Evolutionary conservation across 2,888 invertebrate genomes (phyloP), one percentile per base, ranked within the genome.

Genomic region (Caenorhabditis auriculariae): DNA sequence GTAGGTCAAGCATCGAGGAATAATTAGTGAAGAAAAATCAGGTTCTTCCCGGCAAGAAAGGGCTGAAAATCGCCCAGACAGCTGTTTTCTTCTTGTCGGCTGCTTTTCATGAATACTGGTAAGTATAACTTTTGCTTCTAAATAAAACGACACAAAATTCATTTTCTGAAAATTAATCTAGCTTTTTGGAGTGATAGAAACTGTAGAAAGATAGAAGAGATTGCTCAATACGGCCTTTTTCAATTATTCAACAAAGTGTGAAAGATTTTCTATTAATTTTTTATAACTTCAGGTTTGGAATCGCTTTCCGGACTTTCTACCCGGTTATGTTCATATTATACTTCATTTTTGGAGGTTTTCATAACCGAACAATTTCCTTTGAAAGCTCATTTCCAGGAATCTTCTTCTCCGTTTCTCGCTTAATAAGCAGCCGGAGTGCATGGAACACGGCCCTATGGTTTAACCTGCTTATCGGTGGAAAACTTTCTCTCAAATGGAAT

Each of bases 371-470:
- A 6, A 24, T 27, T 32, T 37, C 23, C 15, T 48, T 6, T 9
- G n/a, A 29, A 27, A 28, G 27, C 23, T 42, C n/a, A 2, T 24
- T 45, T 50, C 39, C 19, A 73, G 74, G 78, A 15, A 67, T 76
- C 45, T 77, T 80, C 59, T 84, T 85, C 39, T 85, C 85, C 72
- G 76, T 87, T 54, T 84, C 85, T 15, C 67, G 75, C 3, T 74
- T 82, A 49, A 84, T 85, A 60, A 81, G 82, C 26, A 78, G 81
- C 5, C 77, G 82, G 26, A 78, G 86, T 21, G 74, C 86, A 2
- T 88, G 89, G 51, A 94, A 94, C 82, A 85, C 91, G n/a, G 84
- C 91, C 51, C 85, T 95, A 81, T 93, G 92, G 91, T 86, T 90
- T 43, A 84, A 87, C 0, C 85, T 93, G 53, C 88, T 89, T 54